Evolutionary conservation across 2,113 vertebrate genomes (phyloP), one percentile per base, ranked within the genome.

Genomic region (Rynchops niger): DNA sequence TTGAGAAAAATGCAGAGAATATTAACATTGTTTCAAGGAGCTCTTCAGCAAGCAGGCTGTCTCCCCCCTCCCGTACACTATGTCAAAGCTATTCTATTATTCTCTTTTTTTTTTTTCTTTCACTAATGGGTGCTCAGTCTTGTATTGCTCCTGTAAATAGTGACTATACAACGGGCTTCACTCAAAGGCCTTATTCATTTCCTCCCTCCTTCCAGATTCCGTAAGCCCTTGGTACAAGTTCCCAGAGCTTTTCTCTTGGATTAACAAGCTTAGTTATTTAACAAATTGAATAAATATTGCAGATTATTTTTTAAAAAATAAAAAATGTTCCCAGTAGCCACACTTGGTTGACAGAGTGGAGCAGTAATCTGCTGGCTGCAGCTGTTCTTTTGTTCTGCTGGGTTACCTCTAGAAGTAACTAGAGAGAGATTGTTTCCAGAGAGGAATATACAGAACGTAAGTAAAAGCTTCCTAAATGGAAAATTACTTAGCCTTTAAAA

Each of bases 401-500:
- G 42, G 4, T 71, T 90, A 43, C 86, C n/a, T 69, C 82, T 86
- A n/a, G 2, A 21, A 71, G 55, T 72, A 67, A 59, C 47, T 20
- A 27, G 43, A 55, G 49, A 79, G 45, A 79, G 32, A 36, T 72
- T 80, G 27, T 89, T 86, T 87, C 49, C 26, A 43, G 56, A 85
- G 88, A 72, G 19, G 34, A 77, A 61, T 30, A 16, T 72, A 47
- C 45, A 69, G 56, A 85, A 42, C 40, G 34, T 82, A 90, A 93
- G 61, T 78, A 82, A 89, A 91, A 87, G 67, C 47, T 82, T 95
- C 56, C 92, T 94, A 87, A 82, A 73, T 83, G 49, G 58, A 49
- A 81, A 86, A 80, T 90, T 69, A 95, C 71, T 90, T 96, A 25
- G 36, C 52, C 25, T 90, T 90, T 93, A 43, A 90, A 94, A 94